Evolutionary conservation across 2,888 invertebrate genomes (phyloP).

Genomic region (Lepidonotus clava): DNA sequence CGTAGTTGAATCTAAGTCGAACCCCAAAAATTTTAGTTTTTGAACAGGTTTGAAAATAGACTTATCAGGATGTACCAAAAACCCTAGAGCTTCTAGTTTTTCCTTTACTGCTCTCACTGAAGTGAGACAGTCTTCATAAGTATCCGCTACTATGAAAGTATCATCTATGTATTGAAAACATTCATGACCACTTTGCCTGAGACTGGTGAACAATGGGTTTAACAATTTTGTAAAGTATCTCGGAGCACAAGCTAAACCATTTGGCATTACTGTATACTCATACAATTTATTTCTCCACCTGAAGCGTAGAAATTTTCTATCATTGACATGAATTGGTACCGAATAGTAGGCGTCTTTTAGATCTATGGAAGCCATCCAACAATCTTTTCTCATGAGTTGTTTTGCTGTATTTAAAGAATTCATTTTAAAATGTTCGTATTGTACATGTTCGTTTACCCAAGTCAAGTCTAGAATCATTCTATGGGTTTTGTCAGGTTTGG

Average conservation of each 20-base stretch:
- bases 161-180: neutral
- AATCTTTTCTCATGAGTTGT: neutral
- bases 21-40: too few relatives aligned
- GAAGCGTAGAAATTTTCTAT: neutral
- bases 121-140: neutral
- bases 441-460: neutral
- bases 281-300: neutral
- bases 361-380: neutral
- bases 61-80: neutral
- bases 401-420: neutral
- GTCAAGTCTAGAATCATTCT: neutral
- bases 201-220: neutral
- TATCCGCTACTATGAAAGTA: neutral
- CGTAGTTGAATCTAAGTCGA: neutral
- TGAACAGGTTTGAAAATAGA: too few relatives aligned
- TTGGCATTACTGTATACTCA: neutral
- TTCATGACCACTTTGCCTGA: neutral
- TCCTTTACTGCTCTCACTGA: neutral
- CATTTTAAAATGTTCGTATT: conserved; percentile 8
- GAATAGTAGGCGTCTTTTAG: neutral
- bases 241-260: neutral
- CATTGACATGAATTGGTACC: neutral
- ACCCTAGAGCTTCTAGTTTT: neutral
- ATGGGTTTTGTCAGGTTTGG: neutral
- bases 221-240: neutral